Conservation (phyloP, 2,113 vertebrate species). For the Cyprinodon tularosa region DNA sequence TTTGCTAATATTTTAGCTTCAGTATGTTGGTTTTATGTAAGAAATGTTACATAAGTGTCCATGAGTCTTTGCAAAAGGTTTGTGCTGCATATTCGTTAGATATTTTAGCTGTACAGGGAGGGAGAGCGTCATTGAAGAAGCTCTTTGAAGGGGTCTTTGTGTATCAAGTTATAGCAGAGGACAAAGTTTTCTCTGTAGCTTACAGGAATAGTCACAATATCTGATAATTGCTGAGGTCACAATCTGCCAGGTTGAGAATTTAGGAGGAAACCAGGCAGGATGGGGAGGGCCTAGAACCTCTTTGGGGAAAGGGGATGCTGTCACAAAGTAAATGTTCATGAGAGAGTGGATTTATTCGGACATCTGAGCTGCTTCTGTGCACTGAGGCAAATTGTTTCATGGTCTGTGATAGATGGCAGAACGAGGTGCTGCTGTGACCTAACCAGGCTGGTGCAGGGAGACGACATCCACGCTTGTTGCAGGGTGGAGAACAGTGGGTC, state of each 20-base stretch:
- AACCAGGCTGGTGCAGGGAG: constrained; percentile 6
- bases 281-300: background rate
- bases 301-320: background rate
- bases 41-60: constrained; percentile 4
- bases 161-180: constrained; percentile 40
- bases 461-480: constrained; percentile 12
- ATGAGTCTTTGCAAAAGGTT: background rate
- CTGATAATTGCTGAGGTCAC: constrained; percentile 39
- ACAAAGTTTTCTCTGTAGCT: constrained; percentile 30
- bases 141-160: constrained; percentile 22
- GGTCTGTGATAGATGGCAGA: constrained; percentile 1
- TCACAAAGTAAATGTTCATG: background rate
- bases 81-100: background rate
- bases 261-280: background rate
- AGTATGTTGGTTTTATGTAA: constrained; percentile 1
- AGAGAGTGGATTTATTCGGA: constrained; percentile 1
- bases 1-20: background rate
- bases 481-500: constrained; percentile 54
- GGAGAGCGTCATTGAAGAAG: constrained; percentile 14
- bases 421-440: constrained; percentile 11
- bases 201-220: constrained; percentile 25
- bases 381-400: background rate
- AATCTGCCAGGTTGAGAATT: constrained; percentile 23
- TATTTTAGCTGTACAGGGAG: constrained; percentile 4
- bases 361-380: background rate